phyloP scores from a whole-genome alignment of 2,797 vertebrate genomes.

The Dicrostonyx torquatus region DNA sequence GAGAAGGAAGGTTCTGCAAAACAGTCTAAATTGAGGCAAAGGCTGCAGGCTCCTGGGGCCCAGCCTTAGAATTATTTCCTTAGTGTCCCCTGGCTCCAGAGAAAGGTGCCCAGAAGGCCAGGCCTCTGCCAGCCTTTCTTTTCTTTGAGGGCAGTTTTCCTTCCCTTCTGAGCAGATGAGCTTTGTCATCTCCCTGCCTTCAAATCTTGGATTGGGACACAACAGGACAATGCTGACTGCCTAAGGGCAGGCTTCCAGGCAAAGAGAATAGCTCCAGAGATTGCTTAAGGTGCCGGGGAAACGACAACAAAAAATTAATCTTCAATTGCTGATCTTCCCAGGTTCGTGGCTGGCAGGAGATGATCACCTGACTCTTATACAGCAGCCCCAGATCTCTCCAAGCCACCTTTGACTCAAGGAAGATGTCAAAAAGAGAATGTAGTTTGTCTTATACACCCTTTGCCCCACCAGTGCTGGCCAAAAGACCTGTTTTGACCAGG shows the following conservation, averaged over 20 bases:
- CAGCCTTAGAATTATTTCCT: neutral
- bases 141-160: constrained; percentile 35
- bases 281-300: constrained; percentile 86
- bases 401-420: neutral
- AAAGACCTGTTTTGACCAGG: neutral
- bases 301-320: constrained; percentile 88
- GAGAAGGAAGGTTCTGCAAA: neutral
- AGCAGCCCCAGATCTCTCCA: neutral
- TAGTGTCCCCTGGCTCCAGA: neutral
- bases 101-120: neutral
- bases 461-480: neutral
- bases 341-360: constrained; percentile 72
- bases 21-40: neutral
- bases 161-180: constrained; percentile 58
- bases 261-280: constrained; percentile 85
- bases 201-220: constrained; percentile 73
- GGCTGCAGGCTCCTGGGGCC: neutral
- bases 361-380: neutral
- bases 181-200: constrained; percentile 69
- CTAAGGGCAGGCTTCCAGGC: constrained; percentile 80
- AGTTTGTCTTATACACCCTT: neutral
- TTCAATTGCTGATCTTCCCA: constrained; percentile 85
- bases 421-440: neutral
- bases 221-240: constrained; percentile 79
- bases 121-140: neutral